phyloP scores from a whole-genome alignment of 2,888 invertebrate genomes.

The Macrophya annulata region DNA sequence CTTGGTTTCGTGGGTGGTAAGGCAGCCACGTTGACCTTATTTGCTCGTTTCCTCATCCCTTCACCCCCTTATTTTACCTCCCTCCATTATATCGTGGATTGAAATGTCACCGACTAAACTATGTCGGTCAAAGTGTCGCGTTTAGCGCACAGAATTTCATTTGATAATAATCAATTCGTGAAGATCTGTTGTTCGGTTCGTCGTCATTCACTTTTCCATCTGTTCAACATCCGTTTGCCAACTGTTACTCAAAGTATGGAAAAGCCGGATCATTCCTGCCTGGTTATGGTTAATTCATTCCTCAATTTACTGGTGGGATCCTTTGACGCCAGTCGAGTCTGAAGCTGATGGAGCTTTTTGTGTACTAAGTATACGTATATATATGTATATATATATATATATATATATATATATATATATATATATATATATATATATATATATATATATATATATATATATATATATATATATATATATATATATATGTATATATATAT shows the following conservation, averaged over 20 bases:
- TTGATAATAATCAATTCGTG: conserved; percentile 43
- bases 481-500: no score
- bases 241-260: not conserved
- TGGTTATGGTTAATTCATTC: conserved; percentile 8
- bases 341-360: not conserved
- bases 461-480: no score
- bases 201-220: conserved; percentile 32
- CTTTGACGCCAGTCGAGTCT: conserved; percentile 17
- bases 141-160: conserved; percentile 35
- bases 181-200: conserved; percentile 29
- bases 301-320: conserved; percentile 29
- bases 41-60: conserved; percentile 54
- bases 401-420: no score
- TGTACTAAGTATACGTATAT: no score
- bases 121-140: conserved; percentile 58
- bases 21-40: conserved; percentile 65
- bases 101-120: conserved; percentile 71
- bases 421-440: no score
- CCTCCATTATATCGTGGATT: conserved; percentile 63
- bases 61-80: conserved; percentile 20
- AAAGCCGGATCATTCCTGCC: conserved; percentile 4
- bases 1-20: conserved; percentile 49
- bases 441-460: no score
- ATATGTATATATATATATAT: not conserved
- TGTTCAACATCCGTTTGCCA: conserved; percentile 46